These are phyloP conservation scores for Amaurobius ferox DNA, from an alignment of 2,888 invertebrate species.

Conservation along the genomic window DNA sequence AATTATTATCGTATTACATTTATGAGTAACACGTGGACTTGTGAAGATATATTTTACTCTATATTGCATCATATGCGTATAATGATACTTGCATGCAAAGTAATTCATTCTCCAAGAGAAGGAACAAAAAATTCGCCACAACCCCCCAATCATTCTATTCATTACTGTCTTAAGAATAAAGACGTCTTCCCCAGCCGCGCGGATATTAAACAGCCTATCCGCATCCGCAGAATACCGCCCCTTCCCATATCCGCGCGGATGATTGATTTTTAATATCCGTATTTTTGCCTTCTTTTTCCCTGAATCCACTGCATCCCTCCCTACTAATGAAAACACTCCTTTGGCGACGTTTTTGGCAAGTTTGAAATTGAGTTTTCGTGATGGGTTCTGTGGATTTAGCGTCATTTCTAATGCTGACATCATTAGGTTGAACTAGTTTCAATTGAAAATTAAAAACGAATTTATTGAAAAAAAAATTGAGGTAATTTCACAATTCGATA, in stretches of 20 bases:
- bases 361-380: background rate
- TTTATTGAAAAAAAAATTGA: no score
- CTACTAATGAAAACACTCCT: background rate
- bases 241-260: constrained; percentile 35
- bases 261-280: constrained; percentile 69
- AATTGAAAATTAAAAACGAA: no score
- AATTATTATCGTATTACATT: no score
- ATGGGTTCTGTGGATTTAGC: no score
- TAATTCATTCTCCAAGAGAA: no score
- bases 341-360: background rate
- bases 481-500: no score
- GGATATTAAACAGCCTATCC: constrained; percentile 60
- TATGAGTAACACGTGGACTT: no score
- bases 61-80: no score
- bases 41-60: no score
- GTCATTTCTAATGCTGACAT: no score
- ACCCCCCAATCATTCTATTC: background rate
- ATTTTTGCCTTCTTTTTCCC: constrained; percentile 21
- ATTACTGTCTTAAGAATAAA: constrained; percentile 18
- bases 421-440: no score
- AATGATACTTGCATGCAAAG: no score
- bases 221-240: constrained; percentile 37
- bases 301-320: background rate
- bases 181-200: constrained; percentile 13
- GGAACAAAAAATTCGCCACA: background rate